Evolutionary conservation across 2,888 invertebrate genomes (phyloP).

Genomic region (Cecidostiba fungosa): DNA sequence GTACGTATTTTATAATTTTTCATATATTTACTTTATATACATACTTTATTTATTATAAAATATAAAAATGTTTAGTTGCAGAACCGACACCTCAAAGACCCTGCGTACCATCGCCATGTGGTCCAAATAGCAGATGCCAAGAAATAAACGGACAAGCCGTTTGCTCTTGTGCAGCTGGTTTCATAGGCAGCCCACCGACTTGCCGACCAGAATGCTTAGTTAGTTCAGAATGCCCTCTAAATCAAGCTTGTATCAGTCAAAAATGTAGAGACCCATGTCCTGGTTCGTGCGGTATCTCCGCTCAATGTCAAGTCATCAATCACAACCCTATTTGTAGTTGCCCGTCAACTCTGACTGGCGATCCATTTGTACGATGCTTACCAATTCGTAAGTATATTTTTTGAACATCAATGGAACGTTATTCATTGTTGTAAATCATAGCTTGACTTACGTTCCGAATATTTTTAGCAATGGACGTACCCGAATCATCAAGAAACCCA

Average conservation of each 20-base stretch:
- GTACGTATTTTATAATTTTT: conserved; percentile 39
- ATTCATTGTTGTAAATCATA: not conserved
- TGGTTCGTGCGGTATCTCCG: conserved; percentile 81
- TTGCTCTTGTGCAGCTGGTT: conserved; percentile 83
- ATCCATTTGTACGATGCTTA: conserved; percentile 81
- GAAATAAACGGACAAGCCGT: conserved; percentile 80
- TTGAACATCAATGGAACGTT: not conserved
- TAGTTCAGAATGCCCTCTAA: conserved; percentile 81
- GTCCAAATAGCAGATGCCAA: conserved; percentile 80
- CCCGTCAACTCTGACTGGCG: conserved; percentile 81
- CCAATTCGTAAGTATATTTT: conserved; percentile 75
- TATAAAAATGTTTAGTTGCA: conserved; percentile 35
- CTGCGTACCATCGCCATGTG: conserved; percentile 80
- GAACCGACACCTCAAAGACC: conserved; percentile 69
- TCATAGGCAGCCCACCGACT: conserved; percentile 87
- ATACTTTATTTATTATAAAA: not conserved
- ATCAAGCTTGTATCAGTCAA: conserved; percentile 82
- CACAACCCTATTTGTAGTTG: conserved; percentile 85
- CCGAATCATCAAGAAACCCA: conserved; percentile 83
- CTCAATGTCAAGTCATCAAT: conserved; percentile 82
- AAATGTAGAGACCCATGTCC: conserved; percentile 83
- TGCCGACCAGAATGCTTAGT: conserved; percentile 83
- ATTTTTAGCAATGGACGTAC: conserved; percentile 27
- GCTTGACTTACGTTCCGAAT: not conserved
- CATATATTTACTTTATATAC: not conserved